phyloP scores from a whole-genome alignment of 2,797 vertebrate genomes.

The Neosalanx taihuensis region DNA sequence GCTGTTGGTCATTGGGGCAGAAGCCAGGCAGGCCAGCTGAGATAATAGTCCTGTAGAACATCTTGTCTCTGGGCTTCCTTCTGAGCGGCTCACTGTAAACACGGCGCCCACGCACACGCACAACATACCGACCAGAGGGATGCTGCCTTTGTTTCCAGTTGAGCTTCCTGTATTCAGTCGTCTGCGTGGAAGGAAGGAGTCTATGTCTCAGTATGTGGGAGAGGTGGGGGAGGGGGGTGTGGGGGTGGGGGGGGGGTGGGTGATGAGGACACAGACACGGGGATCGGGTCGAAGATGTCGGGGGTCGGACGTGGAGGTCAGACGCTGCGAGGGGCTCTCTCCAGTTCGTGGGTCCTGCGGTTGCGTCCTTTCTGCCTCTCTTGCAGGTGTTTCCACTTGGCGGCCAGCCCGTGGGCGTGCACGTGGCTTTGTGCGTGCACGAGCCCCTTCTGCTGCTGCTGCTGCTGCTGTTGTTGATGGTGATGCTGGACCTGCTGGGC shows the following conservation, averaged over 20 bases:
- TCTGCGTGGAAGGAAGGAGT: slow-evolving; percentile 72
- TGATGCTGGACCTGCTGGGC: slow-evolving; percentile 65
- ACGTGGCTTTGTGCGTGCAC: slow-evolving; percentile 47
- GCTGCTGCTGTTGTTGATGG: slow-evolving; percentile 59
- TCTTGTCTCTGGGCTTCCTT: slow-evolving; percentile 52
- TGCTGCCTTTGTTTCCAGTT: slow-evolving; percentile 83
- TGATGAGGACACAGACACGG: slow-evolving; percentile 35
- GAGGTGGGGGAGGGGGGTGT: slow-evolving; percentile 23
- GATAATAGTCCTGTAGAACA: slow-evolving; percentile 52
- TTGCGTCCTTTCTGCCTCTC: slow-evolving; percentile 98
- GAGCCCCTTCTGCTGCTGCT: slow-evolving; percentile 37
- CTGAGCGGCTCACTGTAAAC: slow-evolving; percentile 76
- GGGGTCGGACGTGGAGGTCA: slow-evolving; percentile 67
- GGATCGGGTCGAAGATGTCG: slow-evolving; percentile 30
- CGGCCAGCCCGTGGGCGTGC: slow-evolving; percentile 61
- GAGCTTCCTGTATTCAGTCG: slow-evolving; percentile 75
- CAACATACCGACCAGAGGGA: slow-evolving; percentile 67
- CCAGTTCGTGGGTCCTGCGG: slow-evolving; percentile 97
- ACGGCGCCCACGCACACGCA: slow-evolving; percentile 79
- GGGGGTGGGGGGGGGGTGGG: slow-evolving; percentile 29
- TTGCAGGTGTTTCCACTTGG: slow-evolving; percentile 97
- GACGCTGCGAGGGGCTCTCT: slow-evolving; percentile 95
- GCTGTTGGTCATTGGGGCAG: slow-evolving; percentile 22
- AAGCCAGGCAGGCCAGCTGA: slow-evolving; percentile 56
- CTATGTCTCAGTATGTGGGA: slow-evolving; percentile 58